phyloP scores from a whole-genome alignment of 2,797 vertebrate species.

The Nannoperca obscura region DNA sequence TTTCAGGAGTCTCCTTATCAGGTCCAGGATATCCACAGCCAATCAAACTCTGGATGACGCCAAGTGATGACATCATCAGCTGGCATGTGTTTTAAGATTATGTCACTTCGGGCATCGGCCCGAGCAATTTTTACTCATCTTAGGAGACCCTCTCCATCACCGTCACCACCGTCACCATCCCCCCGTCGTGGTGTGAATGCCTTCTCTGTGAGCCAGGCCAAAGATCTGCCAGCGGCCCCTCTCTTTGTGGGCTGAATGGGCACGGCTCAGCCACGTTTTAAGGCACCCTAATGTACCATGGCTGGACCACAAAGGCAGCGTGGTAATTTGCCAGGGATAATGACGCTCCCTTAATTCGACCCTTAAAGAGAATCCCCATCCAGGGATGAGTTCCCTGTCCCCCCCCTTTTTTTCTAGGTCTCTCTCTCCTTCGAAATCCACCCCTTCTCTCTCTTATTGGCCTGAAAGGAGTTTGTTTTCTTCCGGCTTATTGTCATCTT shows the following conservation, averaged over 20 bases:
- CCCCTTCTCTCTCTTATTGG: conserved; percentile 59
- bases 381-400: conserved; percentile 75
- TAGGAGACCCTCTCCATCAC: conserved; percentile 59
- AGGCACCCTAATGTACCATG: conserved; percentile 89
- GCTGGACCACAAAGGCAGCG: conserved; percentile 84
- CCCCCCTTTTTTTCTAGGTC: conserved; percentile 40
- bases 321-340: conserved; percentile 91
- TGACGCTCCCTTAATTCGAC: conserved; percentile 86
- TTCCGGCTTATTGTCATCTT: conserved; percentile 84
- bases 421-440: conserved; percentile 41
- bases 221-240: conserved; percentile 89
- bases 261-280: conserved; percentile 85
- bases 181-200: conserved; percentile 84
- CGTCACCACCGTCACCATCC: conserved; percentile 49
- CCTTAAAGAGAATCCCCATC: conserved; percentile 65
- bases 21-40: conserved; percentile 20
- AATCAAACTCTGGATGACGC: conserved; percentile 13
- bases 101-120: conserved; percentile 35
- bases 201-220: conserved; percentile 89
- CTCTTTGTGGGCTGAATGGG: conserved; percentile 89
- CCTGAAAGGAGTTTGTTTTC: conserved; percentile 84
- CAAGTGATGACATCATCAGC: conserved; percentile 59
- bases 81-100: conserved; percentile 40
- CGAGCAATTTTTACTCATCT: conserved; percentile 66
- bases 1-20: conserved; percentile 22